Base-by-base conservation (phyloP, 2,797 vertebrate genomes). In the Rhynchotus rufescens region DNA sequence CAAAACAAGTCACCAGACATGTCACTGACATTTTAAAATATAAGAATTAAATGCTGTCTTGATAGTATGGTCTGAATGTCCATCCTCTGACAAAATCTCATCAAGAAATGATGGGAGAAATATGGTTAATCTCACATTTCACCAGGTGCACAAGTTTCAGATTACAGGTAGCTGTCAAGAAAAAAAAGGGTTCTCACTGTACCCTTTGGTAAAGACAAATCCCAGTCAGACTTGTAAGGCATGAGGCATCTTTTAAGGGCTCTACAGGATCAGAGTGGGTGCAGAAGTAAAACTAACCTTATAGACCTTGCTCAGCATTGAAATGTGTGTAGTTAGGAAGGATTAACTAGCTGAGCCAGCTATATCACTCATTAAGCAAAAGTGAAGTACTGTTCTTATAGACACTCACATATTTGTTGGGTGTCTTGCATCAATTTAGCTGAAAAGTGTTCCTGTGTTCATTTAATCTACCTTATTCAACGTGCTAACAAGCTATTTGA, bases 121-220 rank as follows among this genome's bases (percentile, higher is more conserved):
- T 13, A 56, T 0, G 6, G 30, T n/a, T 61, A 76, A 65, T 19
- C 6, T 26, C 7, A 36, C 0, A 0, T 86, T 80, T 80, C 61
- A 42, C 25, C 78, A 42, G 1, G 10, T 26, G 23, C 4, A 1
- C 0, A 0, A 60, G 42, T 8, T 72, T 52, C 23, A 54, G 3
- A 3, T 11, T 14, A 77, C 45, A 72, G 66, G 49, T 30, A 69
- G 60, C 45, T 57, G 34, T n/a, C 23, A 65, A 26, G 34, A 77
- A 42, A 44, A 75, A 3, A 3, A 25, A 54, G 12, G 12, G 12
- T 7, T 12, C 22, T 28, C n/a, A n/a, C 47, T 71, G 67, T 68
- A 49, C 34, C 38, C 61, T 15, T 21, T 65, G 25, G 22, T 44
- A 25, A 81, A 62, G 59, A 47, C 57, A 84, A 85, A 65, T 4